phyloP scores from a whole-genome alignment of 2,113 vertebrate genomes.

The Baryphthengus martii region DNA sequence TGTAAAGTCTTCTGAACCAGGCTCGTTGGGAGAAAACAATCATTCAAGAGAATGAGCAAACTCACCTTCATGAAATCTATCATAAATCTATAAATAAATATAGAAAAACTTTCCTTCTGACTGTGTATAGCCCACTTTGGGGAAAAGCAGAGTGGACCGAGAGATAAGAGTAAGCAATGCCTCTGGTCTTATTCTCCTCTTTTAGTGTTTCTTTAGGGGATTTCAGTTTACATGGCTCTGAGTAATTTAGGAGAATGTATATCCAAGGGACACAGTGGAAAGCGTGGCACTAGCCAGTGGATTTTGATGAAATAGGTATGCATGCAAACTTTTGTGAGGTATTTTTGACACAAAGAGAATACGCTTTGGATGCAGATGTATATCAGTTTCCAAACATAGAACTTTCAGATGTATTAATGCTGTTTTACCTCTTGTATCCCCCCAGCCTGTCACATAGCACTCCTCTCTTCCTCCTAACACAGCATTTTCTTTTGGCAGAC shows the following conservation, averaged over 20 bases:
- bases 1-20: background rate
- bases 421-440: constrained; percentile 86
- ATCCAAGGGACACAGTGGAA: background rate
- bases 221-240: background rate
- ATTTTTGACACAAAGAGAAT: background rate
- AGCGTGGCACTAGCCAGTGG: background rate
- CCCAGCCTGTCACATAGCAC: constrained; percentile 94
- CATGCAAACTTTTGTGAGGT: background rate
- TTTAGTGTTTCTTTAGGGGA: background rate
- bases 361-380: background rate
- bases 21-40: background rate
- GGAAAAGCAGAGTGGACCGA: background rate
- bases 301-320: background rate
- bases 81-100: background rate
- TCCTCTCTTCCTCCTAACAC: constrained; percentile 82
- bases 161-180: background rate
- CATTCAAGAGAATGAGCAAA: background rate
- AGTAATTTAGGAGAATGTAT: background rate
- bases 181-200: background rate
- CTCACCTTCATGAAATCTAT: background rate
- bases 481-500: constrained; percentile 82
- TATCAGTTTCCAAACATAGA: background rate
- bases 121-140: background rate
- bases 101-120: background rate
- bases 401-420: background rate